Base-by-base conservation (phyloP, 2,113 vertebrate species). In the Solea solea region DNA sequence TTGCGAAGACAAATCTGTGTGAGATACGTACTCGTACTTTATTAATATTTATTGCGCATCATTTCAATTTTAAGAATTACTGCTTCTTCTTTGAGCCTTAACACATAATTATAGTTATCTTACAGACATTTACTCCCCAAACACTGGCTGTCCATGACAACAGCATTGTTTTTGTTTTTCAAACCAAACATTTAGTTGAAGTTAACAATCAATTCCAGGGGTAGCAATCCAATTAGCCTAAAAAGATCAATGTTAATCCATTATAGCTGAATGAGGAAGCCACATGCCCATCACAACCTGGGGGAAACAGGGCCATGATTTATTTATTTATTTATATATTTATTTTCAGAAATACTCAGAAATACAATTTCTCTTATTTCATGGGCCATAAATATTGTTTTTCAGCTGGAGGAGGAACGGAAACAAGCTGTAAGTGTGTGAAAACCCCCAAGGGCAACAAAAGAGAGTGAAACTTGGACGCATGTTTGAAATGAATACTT, bases 321-420 rank as follows among this genome's bases (percentile, higher is more conserved):
- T 13, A 15, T 64, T 34, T 51, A 21, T 34, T 61, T 50, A 6
- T 44, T 21, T 21, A 21, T 34, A 56, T 50, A 6, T 44, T 44
- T 44, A 44, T 46, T 48, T 51, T 39, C 14, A 48, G 59, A 76
- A 62, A 65, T 68, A n/a, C 66, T 65, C 51, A n/a, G 13, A 21
- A 21, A 21, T 69, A 50, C 56, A 13, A 21, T 15, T 50, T 39
- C 25, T 25, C 48, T 67, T 60, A 49, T 84, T 88, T 84, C 67
- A 73, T 53, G 59, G 84, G 71, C 28, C 40, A 11, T 74, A 40
- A 78, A 69, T 57, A 11, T 78, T 74, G 50, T 93, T 95, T 94
- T 84, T 91, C 92, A 94, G 93, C 93, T 96, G 95, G 95, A 97
- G 91, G 96, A 97, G 92, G 95, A 98, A 89, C 75, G 91, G 89